A percentile compares a stretch with the other conserved stretches of the same genome.
Conservation (phyloP, 2,113 vertebrate species). For the Cynocephalus volans region DNA sequence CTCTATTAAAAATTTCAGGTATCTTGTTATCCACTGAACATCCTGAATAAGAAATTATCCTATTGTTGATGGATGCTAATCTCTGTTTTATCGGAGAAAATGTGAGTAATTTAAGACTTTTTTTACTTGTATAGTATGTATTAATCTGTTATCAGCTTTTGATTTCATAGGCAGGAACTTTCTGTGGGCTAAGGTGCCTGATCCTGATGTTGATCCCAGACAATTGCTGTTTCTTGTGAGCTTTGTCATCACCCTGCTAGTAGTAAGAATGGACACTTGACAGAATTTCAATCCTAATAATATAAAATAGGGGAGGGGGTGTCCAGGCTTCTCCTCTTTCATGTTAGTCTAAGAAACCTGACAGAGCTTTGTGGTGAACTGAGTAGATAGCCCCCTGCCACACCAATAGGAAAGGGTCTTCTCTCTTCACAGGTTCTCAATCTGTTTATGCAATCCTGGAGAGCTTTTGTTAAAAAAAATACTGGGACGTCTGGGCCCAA, state of each 20-base stretch:
- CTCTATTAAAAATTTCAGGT: background rate
- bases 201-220: background rate
- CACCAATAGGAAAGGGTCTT: background rate
- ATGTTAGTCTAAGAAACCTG: background rate
- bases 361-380: background rate
- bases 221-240: background rate
- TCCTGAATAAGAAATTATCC: background rate
- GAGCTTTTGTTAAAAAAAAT: background rate
- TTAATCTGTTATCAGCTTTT: background rate
- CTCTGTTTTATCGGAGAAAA: slow-evolving; percentile 6
- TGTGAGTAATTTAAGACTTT: background rate
- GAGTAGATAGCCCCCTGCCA: background rate
- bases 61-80: background rate
- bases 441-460: background rate
- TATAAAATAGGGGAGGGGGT: background rate
- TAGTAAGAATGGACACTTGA: background rate
- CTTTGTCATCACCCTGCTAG: background rate
- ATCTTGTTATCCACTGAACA: background rate
- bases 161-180: background rate
- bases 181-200: too few species aligned
- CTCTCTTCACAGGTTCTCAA: background rate
- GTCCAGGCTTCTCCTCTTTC: background rate
- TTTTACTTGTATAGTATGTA: too few species aligned
- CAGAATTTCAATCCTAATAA: slow-evolving; percentile 1
- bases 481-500: background rate